Conservation (phyloP, 1,140 invertebrate species). For the Cydia strobilella region DNA sequence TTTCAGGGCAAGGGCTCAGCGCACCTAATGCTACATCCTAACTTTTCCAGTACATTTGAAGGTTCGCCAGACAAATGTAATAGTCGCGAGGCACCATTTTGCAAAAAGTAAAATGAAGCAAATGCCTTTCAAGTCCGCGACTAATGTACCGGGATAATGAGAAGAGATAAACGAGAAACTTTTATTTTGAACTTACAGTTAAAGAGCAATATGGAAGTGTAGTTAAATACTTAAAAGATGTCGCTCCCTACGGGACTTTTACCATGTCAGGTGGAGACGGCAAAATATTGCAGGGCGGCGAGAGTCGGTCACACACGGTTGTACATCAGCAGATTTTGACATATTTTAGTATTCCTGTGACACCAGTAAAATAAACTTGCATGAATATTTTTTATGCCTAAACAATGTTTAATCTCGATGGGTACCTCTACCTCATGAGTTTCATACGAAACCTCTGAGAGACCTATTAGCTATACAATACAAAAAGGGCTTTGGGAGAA, state of each 20-base stretch:
- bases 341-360: too few relatives aligned
- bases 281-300: too few relatives aligned
- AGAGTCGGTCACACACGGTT: too few relatives aligned
- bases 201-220: not conserved
- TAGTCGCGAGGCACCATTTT: conserved; percentile 42
- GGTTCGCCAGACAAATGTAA: conserved; percentile 43
- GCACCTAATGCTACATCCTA: not conserved
- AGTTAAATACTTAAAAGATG: not conserved
- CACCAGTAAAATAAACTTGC: too few relatives aligned
- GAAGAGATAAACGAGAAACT: conserved; percentile 35
- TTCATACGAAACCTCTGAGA: too few relatives aligned
- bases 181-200: conserved; percentile 8
- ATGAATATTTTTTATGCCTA: too few relatives aligned
- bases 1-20: not conserved
- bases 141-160: conserved; percentile 45
- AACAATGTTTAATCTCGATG: too few relatives aligned
- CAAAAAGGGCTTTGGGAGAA: too few relatives aligned
- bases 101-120: conserved; percentile 40
- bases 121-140: conserved; percentile 38
- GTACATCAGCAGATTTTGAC: too few relatives aligned
- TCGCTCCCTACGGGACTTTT: not conserved
- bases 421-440: too few relatives aligned
- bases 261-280: not conserved
- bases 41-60: conserved; percentile 41
- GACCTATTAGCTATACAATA: too few relatives aligned